Evolutionary conservation across 2,888 invertebrate genomes (phyloP), one percentile per base, ranked within the genome.

Genomic region (Acanthosepion pharaonis): DNA sequence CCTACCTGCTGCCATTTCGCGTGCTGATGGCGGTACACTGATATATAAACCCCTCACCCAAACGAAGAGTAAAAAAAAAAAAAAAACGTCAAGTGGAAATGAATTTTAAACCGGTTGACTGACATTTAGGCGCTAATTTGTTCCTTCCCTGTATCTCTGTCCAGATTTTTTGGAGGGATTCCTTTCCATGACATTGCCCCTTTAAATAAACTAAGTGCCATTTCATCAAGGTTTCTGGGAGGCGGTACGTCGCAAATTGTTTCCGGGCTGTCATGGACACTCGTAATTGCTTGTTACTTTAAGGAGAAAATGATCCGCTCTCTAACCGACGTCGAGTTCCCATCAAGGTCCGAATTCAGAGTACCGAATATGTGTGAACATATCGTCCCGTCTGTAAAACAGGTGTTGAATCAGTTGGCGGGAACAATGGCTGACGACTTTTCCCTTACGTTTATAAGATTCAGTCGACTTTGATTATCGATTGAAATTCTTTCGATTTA

Each of bases 251-350:
- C 18, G 78, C n/a, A 78, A 78, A 78, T 33, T 78, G n/a, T 78
- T 78, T 78, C 78, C 78, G 78, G 78, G 78, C 78, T 78, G 78
- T 78, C 78, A 78, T 78, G 78, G 78, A 78, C 78, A 78, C 78
- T 78, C n/a, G 78, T 78, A 78, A 78, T 78, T 78, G 78, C 78
- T n/a, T 33, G 78, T 78, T 78, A 78, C 78, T 78, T 33, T 78
- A 9, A 78, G n/a, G 78, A n/a, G 78, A 78, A 78, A 78, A n/a
- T 78, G 11, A 78, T 78, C 33, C n/a, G 28, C 78, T 33, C 78
- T n/a, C 51, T n/a, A n/a, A 9, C n/a, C 11, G 15, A 78, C 11
- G 78, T 78, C 15, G 78, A 33, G 78, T 78, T 78, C 78, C 78
- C 78, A 78, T 78, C 78, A n/a, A 78, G 15, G 78, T 78, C n/a